Conservation (phyloP, 2,888 invertebrate species). For the Lithosia quadra region DNA sequence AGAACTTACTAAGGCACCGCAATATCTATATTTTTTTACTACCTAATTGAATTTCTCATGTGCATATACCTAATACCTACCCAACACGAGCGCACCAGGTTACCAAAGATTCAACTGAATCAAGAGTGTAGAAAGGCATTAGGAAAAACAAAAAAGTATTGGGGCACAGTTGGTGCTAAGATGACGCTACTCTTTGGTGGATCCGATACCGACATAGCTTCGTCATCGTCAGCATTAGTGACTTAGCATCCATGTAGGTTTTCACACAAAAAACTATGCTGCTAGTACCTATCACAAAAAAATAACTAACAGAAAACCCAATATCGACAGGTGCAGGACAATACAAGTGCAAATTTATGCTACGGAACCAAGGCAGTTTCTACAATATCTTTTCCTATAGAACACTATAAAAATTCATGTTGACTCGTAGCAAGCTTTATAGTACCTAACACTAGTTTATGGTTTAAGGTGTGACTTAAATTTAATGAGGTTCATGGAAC, state of each 20-base stretch:
- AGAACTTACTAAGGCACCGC: background rate
- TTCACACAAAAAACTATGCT: background rate
- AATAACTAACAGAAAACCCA: too few species aligned
- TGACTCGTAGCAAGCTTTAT: background rate
- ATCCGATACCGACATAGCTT: background rate
- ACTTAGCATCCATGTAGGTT: too few species aligned
- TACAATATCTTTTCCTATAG: background rate
- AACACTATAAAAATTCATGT: constrained; percentile 15
- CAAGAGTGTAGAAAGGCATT: too few species aligned
- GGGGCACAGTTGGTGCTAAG: too few species aligned
- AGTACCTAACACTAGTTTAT: constrained; percentile 12
- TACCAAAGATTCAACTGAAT: background rate
- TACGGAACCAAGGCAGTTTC: background rate
- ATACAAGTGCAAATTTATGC: background rate
- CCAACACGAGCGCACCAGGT: background rate
- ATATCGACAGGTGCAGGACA: background rate
- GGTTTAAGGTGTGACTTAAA: constrained; percentile 17
- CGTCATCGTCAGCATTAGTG: too few species aligned
- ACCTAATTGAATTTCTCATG: background rate
- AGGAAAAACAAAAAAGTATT: background rate
- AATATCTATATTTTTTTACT: background rate
- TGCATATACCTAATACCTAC: background rate
- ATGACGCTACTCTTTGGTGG: too few species aligned
- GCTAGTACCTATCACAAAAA: background rate
- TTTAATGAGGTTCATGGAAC: constrained; percentile 3